Evolutionary conservation across 2,888 invertebrate species (phyloP).

Genomic region (Nephrotoma appendiculata): DNA sequence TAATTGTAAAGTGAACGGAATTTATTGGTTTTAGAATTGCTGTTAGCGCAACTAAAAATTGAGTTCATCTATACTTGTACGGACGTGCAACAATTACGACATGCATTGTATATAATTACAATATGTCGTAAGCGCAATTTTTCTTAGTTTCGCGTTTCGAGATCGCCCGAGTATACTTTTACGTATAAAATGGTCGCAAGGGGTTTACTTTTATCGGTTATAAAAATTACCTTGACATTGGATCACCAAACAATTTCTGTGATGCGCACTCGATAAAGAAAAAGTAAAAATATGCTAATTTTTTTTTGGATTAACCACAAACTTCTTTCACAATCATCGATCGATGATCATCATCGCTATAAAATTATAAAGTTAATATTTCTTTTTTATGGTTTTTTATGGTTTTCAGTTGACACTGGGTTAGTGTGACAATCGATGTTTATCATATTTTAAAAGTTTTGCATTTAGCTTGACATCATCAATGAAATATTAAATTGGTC

Average conservation of each 20-base stretch:
- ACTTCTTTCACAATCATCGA: background rate
- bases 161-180: background rate
- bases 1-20: background rate
- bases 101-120: background rate
- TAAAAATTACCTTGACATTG: background rate
- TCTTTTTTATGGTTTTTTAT: background rate
- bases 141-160: background rate
- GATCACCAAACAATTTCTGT: background rate
- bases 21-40: background rate
- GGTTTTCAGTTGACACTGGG: background rate
- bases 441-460: background rate
- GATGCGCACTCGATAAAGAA: background rate
- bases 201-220: background rate
- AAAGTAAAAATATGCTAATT: background rate
- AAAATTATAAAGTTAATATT: background rate
- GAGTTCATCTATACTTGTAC: background rate
- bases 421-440: background rate
- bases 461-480: background rate
- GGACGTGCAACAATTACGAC: background rate
- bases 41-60: background rate
- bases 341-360: background rate
- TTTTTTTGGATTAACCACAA: background rate
- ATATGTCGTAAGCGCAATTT: background rate
- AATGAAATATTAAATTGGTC: background rate
- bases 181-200: background rate